Evolutionary conservation across 2,797 vertebrate species (phyloP).

Genomic region (Lophotriccus pileatus): DNA sequence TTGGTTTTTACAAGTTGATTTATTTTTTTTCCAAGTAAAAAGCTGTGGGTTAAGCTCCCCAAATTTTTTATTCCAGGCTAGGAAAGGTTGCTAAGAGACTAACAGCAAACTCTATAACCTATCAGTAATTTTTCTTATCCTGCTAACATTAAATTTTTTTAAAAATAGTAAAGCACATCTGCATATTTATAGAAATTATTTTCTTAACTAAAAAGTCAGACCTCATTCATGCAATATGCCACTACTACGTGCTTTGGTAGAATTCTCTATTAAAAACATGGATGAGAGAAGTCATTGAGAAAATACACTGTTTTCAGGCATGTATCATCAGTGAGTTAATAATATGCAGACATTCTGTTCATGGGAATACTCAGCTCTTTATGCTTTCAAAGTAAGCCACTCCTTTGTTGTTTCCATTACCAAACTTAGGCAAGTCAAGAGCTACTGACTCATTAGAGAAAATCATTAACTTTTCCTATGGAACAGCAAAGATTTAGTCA

Average conservation of each 20-base stretch:
- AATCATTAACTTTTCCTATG: constrained; percentile 45
- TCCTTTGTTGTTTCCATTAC: constrained; percentile 37
- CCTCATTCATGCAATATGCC: not conserved
- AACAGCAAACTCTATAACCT: not conserved
- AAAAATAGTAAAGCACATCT: not conserved
- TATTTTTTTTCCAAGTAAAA: not conserved
- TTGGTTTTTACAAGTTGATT: not conserved
- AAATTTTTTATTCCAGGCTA: not conserved
- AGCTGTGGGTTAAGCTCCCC: not conserved
- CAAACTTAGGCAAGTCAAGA: constrained; percentile 43
- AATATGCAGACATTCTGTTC: not conserved
- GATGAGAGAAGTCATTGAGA: not conserved
- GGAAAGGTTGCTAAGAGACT: not conserved
- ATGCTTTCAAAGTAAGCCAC: not conserved
- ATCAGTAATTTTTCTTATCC: not conserved
- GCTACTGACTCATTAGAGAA: constrained; percentile 59
- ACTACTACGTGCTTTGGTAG: not conserved
- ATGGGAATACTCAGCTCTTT: not conserved
- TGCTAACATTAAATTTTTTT: not conserved
- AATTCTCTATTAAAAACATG: not conserved
- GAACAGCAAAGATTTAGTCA: constrained; percentile 63
- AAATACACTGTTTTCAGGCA: not conserved
- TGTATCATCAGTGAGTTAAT: not conserved
- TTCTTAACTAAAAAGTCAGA: not conserved
- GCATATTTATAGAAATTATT: not conserved